These are phyloP conservation scores for Callyntrura sp. DNA, from an alignment of 2,888 invertebrate genomes.

Conservation along the genomic window DNA sequence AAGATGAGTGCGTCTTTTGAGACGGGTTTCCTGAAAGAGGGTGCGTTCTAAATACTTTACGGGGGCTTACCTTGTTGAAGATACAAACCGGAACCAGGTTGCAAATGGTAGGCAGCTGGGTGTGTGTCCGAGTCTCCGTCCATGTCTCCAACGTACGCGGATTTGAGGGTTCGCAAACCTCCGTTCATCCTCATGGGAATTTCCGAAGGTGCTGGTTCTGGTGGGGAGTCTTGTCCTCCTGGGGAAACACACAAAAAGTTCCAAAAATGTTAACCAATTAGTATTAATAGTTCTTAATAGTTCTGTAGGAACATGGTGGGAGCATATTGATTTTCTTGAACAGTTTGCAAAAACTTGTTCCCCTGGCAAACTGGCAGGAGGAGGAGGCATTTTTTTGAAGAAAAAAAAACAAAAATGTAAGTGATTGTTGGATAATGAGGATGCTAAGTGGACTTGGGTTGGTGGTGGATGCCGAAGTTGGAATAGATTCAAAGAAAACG, in stretches of 20 bases:
- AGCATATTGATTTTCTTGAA: not conserved
- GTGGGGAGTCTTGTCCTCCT: constrained; percentile 83
- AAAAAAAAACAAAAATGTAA: constrained; percentile 10
- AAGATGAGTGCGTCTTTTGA: not conserved
- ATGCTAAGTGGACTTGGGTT: not conserved
- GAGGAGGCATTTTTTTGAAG: not conserved
- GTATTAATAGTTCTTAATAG: not conserved
- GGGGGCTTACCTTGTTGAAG: constrained; percentile 82
- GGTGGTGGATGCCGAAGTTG: not conserved
- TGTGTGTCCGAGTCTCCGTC: constrained; percentile 80
- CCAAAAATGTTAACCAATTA: constrained; percentile 1
- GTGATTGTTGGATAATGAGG: not conserved
- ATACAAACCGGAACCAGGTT: constrained; percentile 82
- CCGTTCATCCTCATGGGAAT: constrained; percentile 84
- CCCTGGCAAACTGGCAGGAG: not conserved
- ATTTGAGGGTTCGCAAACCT: constrained; percentile 81
- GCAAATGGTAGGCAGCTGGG: constrained; percentile 82
- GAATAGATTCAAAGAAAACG: not conserved
- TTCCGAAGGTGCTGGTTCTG: constrained; percentile 84
- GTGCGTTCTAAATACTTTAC: not conserved
- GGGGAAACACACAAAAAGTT: not conserved
- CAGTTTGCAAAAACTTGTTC: not conserved
- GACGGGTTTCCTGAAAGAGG: not conserved
- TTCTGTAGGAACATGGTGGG: not conserved
- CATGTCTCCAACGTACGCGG: constrained; percentile 81